Evolutionary conservation across 2,113 vertebrate species (phyloP), one percentile per base, ranked within the genome.

Genomic region (Rhadina sibilatrix): DNA sequence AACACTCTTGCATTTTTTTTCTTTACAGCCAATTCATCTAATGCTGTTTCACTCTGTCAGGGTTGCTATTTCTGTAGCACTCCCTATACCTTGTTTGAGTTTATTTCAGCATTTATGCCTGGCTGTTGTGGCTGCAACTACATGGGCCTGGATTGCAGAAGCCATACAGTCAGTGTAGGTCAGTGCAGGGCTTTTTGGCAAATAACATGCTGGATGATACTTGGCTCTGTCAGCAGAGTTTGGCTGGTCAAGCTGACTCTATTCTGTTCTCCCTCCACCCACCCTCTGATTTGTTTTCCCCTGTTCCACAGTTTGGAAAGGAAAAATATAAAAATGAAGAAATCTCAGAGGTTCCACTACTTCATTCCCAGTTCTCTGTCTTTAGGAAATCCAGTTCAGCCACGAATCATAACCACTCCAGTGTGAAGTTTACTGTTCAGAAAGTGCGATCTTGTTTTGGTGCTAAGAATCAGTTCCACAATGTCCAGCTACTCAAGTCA

Each of bases 171-270:
- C 75, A 8, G 5, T 8, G 6, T 23, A 30, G n/a, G 37, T 27
- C 71, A 12, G 6, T 8, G 5, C 17, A 37, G 70, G 68, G 50
- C 27, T 69, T 94, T 78, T 75, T 86, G 82, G 68, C 72, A 79
- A 42, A 3, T 83, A 49, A 70, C n/a, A 6, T 70, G 42, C 47
- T 46, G 17, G 44, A 80, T 90, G 37, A 31, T 77, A 19, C 15
- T 93, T 94, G 90, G 66, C 83, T 90, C 50, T 79, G 27, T 80
- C 66, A 77, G 40, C 12, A 35, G 71, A 18, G 33, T 74, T 93
- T 95, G 95, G 80, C 93, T 81, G 90, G 91, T 87, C 95, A 94
- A 71, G 54, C 61, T 94, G 87, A 90, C 87, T 94, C 76, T 93
- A 1, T 78, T 90, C 66, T 94, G 47, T 84, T 57, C 59, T 89